Conservation (phyloP, 2,888 invertebrate species). For the Hedya salicella region DNA sequence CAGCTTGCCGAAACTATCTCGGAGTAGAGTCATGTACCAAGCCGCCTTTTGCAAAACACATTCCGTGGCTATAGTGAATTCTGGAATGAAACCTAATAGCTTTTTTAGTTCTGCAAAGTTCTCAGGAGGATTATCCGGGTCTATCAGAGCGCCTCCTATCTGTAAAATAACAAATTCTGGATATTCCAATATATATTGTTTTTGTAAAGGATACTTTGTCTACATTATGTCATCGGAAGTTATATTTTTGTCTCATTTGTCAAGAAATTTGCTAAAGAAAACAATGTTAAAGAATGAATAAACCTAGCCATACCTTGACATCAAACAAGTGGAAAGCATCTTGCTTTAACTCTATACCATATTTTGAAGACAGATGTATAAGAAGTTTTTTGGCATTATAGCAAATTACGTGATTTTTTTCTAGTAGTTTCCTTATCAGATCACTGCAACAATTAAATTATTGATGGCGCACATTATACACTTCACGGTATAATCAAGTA, state of each 20-base stretch:
- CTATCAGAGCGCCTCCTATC: constrained; percentile 74
- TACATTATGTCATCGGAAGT: no score
- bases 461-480: no score
- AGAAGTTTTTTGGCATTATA: constrained; percentile 71
- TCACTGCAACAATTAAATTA: constrained; percentile 53
- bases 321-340: constrained; percentile 56
- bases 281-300: no score
- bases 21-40: constrained; percentile 63
- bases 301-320: constrained; percentile 57
- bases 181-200: no score
- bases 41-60: constrained; percentile 65
- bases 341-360: constrained; percentile 54
- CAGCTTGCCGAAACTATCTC: constrained; percentile 55
- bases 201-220: no score
- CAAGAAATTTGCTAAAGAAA: no score
- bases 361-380: constrained; percentile 60
- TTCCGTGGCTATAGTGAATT: constrained; percentile 64
- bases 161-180: constrained; percentile 48
- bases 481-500: not conserved
- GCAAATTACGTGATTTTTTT: constrained; percentile 62
- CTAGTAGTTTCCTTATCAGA: constrained; percentile 52
- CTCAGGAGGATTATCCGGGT: constrained; percentile 72
- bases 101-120: constrained; percentile 68
- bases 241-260: no score
- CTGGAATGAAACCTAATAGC: constrained; percentile 55